Evolutionary conservation across 1,140 invertebrate species (phyloP).

Genomic region (Odontomachus brunneus): DNA sequence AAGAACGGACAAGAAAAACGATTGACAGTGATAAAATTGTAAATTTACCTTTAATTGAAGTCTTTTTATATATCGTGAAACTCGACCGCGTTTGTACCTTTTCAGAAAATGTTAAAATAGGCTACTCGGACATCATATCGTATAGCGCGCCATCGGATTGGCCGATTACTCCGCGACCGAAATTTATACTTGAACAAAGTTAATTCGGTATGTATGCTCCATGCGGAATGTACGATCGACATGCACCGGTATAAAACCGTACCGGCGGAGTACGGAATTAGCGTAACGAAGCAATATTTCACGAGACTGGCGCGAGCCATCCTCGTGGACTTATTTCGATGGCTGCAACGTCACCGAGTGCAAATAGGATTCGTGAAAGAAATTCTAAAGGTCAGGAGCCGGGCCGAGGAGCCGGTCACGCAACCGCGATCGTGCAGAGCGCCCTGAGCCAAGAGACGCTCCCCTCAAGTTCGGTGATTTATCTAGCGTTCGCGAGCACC

Average conservation of each 20-base stretch:
- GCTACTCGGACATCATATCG: too few relatives aligned
- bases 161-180: not conserved
- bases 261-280: slow-evolving; percentile 27
- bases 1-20: too few relatives aligned
- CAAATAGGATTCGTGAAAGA: slow-evolving; percentile 44
- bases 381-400: slow-evolving; percentile 52
- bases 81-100: not conserved
- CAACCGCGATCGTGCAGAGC: slow-evolving; percentile 43
- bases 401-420: slow-evolving; percentile 34
- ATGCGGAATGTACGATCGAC: slow-evolving; percentile 5
- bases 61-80: not conserved
- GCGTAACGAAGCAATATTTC: slow-evolving; percentile 45
- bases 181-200: slow-evolving; percentile 25
- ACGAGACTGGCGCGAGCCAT: not conserved
- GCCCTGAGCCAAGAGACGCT: slow-evolving; percentile 27
- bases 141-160: not conserved
- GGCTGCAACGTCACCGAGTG: slow-evolving; percentile 24
- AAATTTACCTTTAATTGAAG: slow-evolving; percentile 20
- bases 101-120: slow-evolving; percentile 24
- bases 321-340: slow-evolving; percentile 23
- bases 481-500: slow-evolving; percentile 37
- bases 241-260: slow-evolving; percentile 8
- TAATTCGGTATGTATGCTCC: slow-evolving; percentile 1
- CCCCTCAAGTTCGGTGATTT: slow-evolving; percentile 51
- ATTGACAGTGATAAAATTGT: too few relatives aligned